Conservation (phyloP, 2,113 vertebrate species). For the Periophthalmus modestus region DNA sequence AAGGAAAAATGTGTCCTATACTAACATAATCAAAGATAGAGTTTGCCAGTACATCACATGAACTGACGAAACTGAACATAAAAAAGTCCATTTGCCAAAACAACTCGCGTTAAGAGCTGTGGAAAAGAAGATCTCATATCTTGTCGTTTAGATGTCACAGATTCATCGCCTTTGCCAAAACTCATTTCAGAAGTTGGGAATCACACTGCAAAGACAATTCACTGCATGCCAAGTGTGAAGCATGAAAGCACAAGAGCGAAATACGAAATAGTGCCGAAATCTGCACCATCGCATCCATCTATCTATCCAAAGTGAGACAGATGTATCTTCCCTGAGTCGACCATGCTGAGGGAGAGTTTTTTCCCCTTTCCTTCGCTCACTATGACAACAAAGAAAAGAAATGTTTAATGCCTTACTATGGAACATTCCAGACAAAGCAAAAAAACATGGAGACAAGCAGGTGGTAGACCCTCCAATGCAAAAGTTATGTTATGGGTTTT, state of each 20-base stretch:
- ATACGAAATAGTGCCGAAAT: constrained; percentile 27
- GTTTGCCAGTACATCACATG: background rate
- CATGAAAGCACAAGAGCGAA: constrained; percentile 43
- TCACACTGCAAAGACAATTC: constrained; percentile 30
- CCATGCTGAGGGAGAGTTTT: constrained; percentile 36
- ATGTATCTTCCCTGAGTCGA: constrained; percentile 22
- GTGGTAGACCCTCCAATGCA: too few relatives aligned
- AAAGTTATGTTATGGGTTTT: too few relatives aligned
- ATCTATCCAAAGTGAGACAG: constrained; percentile 31
- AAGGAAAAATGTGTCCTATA: too few relatives aligned
- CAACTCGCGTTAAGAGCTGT: background rate
- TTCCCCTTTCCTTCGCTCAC: background rate
- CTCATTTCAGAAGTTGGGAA: constrained; percentile 32
- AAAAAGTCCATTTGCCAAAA: constrained; percentile 5
- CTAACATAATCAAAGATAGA: background rate
- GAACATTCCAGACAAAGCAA: too few relatives aligned
- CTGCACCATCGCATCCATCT: constrained; percentile 6
- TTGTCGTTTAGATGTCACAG: constrained; percentile 37
- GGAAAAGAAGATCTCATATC: constrained; percentile 15
- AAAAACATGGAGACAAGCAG: too few relatives aligned
- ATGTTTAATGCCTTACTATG: too few relatives aligned
- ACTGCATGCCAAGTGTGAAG: constrained; percentile 7
- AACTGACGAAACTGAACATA: background rate
- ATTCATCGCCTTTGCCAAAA: constrained; percentile 49
- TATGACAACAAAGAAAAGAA: too few relatives aligned